Conservation (phyloP, 2,797 vertebrate genomes). For the Cheirogaleus major region DNA sequence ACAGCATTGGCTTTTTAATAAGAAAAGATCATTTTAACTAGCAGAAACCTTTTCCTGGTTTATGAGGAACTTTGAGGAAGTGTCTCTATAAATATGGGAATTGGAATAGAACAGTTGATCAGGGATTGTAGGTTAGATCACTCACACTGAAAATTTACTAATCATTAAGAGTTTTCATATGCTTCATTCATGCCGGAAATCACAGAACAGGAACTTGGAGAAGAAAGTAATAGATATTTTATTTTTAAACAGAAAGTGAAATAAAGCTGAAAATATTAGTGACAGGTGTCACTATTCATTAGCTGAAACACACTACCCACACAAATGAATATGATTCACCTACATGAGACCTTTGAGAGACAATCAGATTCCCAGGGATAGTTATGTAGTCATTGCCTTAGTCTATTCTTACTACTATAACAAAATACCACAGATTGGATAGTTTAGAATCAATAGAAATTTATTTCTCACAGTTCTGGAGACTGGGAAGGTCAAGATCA, state of each 20-base stretch:
- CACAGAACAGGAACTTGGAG: constrained; percentile 21
- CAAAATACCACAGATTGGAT: not conserved
- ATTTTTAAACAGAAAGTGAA: not conserved
- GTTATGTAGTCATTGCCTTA: not conserved
- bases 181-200: not conserved
- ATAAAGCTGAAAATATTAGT: not conserved
- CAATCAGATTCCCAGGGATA: not conserved
- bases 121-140: not conserved
- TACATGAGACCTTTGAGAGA: not conserved
- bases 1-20: constrained; percentile 46
- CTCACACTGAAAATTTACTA: not conserved
- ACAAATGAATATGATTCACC: not conserved
- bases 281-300: not conserved
- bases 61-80: not conserved
- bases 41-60: not conserved
- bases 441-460: not conserved
- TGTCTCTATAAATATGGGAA: not conserved
- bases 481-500: not conserved
- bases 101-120: not conserved
- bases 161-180: not conserved
- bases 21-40: constrained; percentile 26
- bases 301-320: not conserved
- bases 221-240: not conserved
- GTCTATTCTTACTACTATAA: not conserved
- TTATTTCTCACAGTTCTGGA: not conserved